A percentile compares a stretch with the other conserved stretches of the same genome.
These are phyloP conservation scores for Neocrepidodera transversa DNA, from an alignment of 2,888 invertebrate genomes.

Conservation along the genomic window DNA sequence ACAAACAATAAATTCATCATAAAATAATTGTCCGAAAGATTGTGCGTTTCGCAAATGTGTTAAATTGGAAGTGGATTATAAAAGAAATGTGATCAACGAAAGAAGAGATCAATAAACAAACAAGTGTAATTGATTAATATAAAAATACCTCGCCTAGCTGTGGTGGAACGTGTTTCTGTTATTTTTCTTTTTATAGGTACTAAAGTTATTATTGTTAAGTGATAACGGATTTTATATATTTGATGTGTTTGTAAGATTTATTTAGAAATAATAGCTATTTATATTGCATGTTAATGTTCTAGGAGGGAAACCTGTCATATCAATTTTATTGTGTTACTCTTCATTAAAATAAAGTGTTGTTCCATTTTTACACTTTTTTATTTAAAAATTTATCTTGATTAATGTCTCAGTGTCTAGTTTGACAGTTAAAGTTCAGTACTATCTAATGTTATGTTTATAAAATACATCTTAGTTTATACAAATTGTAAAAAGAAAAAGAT, in stretches of 20 bases:
- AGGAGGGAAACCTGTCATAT: slow-evolving; percentile 13
- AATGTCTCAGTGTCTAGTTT: background rate
- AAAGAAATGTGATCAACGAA: slow-evolving; percentile 11
- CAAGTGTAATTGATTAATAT: slow-evolving; percentile 39
- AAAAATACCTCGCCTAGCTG: slow-evolving; percentile 25
- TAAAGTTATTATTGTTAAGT: slow-evolving; percentile 16
- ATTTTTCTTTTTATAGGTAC: slow-evolving; percentile 27
- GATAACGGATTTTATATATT: too few species aligned
- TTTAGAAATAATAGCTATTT: slow-evolving; percentile 12
- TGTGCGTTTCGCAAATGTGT: slow-evolving; percentile 27
- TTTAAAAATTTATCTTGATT: slow-evolving; percentile 1
- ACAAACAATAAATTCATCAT: background rate
- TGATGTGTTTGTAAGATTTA: too few species aligned
- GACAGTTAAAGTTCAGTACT: slow-evolving; percentile 3
- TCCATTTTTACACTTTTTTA: background rate
- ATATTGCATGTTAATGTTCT: slow-evolving; percentile 13
- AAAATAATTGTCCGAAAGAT: background rate
- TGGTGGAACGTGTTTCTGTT: slow-evolving; percentile 27
- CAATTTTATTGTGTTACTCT: slow-evolving; percentile 8
- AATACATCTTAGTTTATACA: background rate
- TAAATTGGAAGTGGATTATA: slow-evolving; percentile 32
- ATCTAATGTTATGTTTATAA: background rate
- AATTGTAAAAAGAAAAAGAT: slow-evolving; percentile 13
- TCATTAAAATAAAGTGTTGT: slow-evolving; percentile 14
- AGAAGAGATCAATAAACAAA: slow-evolving; percentile 39